Evolutionary conservation across 1,140 invertebrate genomes (phyloP).

Genomic region (Apis dorsata): DNA sequence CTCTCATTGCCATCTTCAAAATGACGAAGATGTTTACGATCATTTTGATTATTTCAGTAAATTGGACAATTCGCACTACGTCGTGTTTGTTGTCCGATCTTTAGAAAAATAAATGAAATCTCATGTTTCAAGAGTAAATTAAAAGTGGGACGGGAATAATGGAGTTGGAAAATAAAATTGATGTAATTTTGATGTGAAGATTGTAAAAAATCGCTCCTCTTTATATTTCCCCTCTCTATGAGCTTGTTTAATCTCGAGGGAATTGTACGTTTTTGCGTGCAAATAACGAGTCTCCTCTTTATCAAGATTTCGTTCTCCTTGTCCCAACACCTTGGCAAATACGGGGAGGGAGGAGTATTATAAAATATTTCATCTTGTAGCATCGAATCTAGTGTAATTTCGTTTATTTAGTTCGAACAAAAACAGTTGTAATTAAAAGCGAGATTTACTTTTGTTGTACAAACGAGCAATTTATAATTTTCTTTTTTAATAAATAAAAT

Average conservation of each 20-base stretch:
- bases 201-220: background rate
- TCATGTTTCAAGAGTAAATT: no score
- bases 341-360: background rate
- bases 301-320: conserved; percentile 1
- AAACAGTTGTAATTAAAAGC: background rate
- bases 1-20: no score
- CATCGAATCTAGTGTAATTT: background rate
- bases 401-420: background rate
- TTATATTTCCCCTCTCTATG: background rate
- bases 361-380: background rate
- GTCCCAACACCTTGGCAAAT: background rate
- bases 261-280: background rate
- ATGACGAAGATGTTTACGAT: no score
- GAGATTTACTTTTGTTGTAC: background rate
- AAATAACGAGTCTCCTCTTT: conserved; percentile 7
- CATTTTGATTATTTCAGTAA: no score
- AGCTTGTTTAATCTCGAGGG: background rate
- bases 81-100: no score
- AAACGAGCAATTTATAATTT: background rate
- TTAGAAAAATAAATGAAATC: no score
- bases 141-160: no score
- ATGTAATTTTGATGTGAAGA: background rate
- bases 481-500: background rate
- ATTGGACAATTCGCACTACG: no score
- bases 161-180: background rate